Conservation (phyloP, 2,797 vertebrate genomes). For the Sternotherus odoratus region DNA sequence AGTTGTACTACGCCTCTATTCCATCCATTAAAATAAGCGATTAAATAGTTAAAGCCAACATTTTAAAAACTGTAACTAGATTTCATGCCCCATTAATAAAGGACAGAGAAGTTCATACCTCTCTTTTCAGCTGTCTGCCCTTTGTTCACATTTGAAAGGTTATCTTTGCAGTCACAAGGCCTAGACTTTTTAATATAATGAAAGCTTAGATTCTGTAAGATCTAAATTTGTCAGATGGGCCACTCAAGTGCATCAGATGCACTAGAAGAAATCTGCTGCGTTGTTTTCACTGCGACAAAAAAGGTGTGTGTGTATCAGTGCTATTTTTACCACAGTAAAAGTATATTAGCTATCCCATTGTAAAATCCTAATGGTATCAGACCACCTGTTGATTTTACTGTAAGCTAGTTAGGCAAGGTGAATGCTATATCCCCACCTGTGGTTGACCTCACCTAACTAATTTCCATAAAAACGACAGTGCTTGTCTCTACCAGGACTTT, state of each 20-base stretch:
- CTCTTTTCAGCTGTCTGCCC: neutral
- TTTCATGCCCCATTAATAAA: neutral
- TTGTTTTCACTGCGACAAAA: neutral
- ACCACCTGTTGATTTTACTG: neutral
- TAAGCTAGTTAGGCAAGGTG: neutral
- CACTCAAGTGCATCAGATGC: neutral
- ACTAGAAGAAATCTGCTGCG: neutral
- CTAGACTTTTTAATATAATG: neutral
- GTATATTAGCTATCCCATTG: neutral
- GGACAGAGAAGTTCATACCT: neutral
- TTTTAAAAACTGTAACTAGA: neutral
- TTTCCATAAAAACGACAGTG: no score
- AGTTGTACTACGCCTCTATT: neutral
- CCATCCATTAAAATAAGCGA: neutral
- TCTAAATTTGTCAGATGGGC: neutral
- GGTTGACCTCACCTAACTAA: neutral
- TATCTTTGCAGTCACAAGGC: neutral
- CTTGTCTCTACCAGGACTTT: no score
- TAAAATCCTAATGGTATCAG: neutral
- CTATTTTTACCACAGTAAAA: neutral
- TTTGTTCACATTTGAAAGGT: constrained; percentile 2
- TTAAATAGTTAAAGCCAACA: neutral
- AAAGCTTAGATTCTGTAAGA: constrained; percentile 13
- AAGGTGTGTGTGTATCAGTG: no score
- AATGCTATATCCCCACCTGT: neutral